These are phyloP conservation scores for Piscicola geometra DNA, from an alignment of 2,888 invertebrate genomes.

Conservation along the genomic window DNA sequence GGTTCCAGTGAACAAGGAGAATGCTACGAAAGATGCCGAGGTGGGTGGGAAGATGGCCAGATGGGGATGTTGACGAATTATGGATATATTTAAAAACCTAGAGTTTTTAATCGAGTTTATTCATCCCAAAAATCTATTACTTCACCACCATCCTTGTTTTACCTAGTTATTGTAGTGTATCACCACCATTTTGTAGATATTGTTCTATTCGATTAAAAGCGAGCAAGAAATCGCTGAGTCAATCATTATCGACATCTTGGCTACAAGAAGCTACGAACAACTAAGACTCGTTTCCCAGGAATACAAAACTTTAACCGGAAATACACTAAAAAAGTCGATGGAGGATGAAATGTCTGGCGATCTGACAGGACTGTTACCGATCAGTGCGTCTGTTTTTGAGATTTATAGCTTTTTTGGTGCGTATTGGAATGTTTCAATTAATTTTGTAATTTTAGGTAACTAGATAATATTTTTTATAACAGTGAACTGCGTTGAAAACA, in stretches of 20 bases:
- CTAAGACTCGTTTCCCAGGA: conserved; percentile 67
- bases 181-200: too few species aligned
- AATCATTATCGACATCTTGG: conserved; percentile 52
- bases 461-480: conserved; percentile 7
- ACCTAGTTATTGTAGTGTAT: too few species aligned
- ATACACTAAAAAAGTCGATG: conserved; percentile 43
- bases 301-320: conserved; percentile 72
- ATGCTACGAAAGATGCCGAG: conserved; percentile 78
- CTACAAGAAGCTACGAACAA: conserved; percentile 77
- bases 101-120: too few species aligned
- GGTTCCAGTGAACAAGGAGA: conserved; percentile 67
- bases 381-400: too few species aligned
- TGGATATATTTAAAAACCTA: too few species aligned
- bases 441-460: too few species aligned
- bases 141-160: too few species aligned
- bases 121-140: too few species aligned
- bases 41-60: conserved; percentile 42
- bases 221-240: conserved; percentile 55
- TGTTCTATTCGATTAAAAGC: conserved; percentile 51
- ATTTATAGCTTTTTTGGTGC: too few species aligned
- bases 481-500: conserved; percentile 50
- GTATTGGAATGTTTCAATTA: too few species aligned
- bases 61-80: too few species aligned
- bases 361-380: conserved; percentile 73
- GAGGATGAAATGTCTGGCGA: conserved; percentile 67